phyloP scores from a whole-genome alignment of 1,140 invertebrate species.

The Hyles vespertilio region DNA sequence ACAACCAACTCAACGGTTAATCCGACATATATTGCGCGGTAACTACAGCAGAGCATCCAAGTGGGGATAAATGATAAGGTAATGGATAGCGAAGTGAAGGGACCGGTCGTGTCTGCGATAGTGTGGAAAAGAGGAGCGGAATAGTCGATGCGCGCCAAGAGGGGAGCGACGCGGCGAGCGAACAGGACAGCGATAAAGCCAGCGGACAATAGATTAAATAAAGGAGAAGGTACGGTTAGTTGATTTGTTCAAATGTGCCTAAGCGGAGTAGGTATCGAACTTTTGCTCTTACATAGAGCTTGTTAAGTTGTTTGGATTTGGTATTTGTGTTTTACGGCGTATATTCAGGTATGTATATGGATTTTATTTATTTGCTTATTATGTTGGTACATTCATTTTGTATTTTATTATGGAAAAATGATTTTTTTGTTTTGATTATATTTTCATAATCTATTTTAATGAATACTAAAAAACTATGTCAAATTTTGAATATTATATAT shows the following conservation, averaged over 20 bases:
- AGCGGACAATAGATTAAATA: slow-evolving; percentile 3
- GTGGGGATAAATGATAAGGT: not conserved
- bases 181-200: slow-evolving; percentile 38
- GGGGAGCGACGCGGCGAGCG: slow-evolving; percentile 49
- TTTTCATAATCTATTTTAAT: not conserved
- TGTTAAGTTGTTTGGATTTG: too few relatives aligned
- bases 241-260: too few relatives aligned
- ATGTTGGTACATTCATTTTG: too few relatives aligned
- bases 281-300: too few relatives aligned
- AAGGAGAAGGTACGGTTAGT: too few relatives aligned
- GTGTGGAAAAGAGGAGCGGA: slow-evolving; percentile 17
- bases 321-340: too few relatives aligned
- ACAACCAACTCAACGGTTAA: not conserved
- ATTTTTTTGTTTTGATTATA: too few relatives aligned
- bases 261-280: too few relatives aligned
- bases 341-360: too few relatives aligned
- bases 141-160: slow-evolving; percentile 37
- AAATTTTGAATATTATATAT: too few relatives aligned
- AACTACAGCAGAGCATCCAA: not conserved
- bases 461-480: not conserved
- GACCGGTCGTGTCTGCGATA: not conserved
- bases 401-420: too few relatives aligned
- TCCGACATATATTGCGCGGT: slow-evolving; percentile 1
- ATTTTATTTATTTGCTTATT: too few relatives aligned
- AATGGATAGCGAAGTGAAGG: not conserved